Percentiles rank a stretch among this genome's conserved stretches.
Evolutionary conservation across 2,797 vertebrate species (phyloP).

Genomic region (Lacerta bilineata): DNA sequence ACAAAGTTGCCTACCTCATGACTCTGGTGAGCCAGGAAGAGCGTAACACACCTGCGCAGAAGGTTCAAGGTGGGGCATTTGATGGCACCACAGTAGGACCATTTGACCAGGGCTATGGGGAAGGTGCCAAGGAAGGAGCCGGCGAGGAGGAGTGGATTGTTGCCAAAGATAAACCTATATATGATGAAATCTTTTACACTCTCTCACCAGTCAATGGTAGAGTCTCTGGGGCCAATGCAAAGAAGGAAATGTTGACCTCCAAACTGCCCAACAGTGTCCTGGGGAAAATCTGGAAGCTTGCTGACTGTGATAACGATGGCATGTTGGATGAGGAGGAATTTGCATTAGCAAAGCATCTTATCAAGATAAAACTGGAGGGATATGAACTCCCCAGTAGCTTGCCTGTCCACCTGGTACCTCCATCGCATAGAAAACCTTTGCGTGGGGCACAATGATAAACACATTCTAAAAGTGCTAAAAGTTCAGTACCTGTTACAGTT

Average conservation of each 20-base stretch:
- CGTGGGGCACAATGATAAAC: constrained; percentile 74
- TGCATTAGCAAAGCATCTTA: constrained; percentile 95
- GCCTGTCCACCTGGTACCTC: constrained; percentile 91
- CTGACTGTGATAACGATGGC: constrained; percentile 93
- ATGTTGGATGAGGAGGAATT: constrained; percentile 99
- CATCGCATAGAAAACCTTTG: constrained; percentile 89
- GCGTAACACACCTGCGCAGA: constrained; percentile 84
- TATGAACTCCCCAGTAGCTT: constrained; percentile 91
- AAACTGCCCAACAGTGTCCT: constrained; percentile 95
- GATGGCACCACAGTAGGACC: constrained; percentile 93
- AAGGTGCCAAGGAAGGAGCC: constrained; percentile 93
- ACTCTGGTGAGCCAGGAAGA: constrained; percentile 93
- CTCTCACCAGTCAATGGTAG: constrained; percentile 96
- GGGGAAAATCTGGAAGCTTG: constrained; percentile 98
- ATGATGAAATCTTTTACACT: constrained; percentile 98
- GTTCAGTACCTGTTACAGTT: background rate
- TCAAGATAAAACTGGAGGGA: constrained; percentile 95
- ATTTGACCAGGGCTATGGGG: constrained; percentile 94
- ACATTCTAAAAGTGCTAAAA: background rate
- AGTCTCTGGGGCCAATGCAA: constrained; percentile 93
- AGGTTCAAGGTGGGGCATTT: constrained; percentile 93
- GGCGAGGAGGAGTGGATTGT: constrained; percentile 96
- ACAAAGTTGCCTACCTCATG: constrained; percentile 92
- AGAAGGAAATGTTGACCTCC: constrained; percentile 97
- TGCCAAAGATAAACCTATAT: constrained; percentile 92